Evolutionary conservation across 2,113 vertebrate species (phyloP).

Genomic region (Sapayoa aenigma): DNA sequence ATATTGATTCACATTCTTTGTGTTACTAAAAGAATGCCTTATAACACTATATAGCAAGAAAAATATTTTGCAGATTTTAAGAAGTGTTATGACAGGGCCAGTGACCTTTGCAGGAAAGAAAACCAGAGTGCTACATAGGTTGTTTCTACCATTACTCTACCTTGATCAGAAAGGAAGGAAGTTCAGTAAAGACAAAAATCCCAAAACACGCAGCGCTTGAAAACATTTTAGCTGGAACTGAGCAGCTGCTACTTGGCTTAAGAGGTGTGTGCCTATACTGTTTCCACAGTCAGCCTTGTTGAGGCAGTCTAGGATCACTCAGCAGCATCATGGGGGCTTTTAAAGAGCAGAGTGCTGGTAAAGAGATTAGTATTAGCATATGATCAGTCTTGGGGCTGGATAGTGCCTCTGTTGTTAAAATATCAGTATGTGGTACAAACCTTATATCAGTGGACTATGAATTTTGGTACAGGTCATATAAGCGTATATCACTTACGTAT

Average conservation of each 20-base stretch:
- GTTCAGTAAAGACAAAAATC: background rate
- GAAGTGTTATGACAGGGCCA: background rate
- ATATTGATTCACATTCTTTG: background rate
- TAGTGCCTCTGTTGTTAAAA: background rate
- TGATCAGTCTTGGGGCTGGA: background rate
- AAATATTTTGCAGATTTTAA: background rate
- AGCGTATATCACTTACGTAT: background rate
- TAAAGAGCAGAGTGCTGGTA: background rate
- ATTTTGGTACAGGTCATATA: background rate
- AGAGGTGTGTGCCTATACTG: background rate
- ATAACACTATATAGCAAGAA: background rate
- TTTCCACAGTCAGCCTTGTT: background rate
- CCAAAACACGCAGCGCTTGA: background rate
- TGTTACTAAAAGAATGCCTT: background rate
- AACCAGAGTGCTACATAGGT: background rate
- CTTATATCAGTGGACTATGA: background rate
- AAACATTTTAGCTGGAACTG: background rate
- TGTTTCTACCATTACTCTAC: background rate
- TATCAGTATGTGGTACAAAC: background rate
- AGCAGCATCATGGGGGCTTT: background rate
- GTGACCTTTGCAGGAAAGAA: background rate
- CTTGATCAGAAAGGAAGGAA: background rate
- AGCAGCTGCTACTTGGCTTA: background rate
- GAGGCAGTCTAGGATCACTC: background rate
- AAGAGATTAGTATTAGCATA: background rate